phyloP scores from a whole-genome alignment of 2,888 invertebrate genomes.

The Trachelus tabidus region DNA sequence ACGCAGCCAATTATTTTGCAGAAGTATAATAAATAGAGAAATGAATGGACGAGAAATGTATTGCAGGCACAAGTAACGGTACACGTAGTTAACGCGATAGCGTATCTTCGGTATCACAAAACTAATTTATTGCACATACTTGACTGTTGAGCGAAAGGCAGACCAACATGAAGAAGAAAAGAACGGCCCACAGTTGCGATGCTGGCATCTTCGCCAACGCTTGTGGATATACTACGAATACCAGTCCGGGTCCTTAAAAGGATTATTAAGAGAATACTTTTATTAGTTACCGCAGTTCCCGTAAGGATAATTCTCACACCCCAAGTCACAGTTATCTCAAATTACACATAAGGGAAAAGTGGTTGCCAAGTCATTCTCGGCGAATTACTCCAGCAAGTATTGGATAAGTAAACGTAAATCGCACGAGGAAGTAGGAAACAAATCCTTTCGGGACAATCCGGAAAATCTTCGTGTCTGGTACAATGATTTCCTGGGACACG shows the following conservation, averaged over 20 bases:
- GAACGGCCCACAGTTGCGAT: conserved; percentile 88
- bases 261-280: neutral
- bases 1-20: neutral
- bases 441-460: neutral
- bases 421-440: neutral
- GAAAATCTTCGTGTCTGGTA: neutral
- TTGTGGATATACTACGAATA: conserved; percentile 93
- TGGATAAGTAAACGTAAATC: neutral
- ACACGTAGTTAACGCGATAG: neutral
- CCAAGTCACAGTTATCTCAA: neutral
- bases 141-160: conserved; percentile 90
- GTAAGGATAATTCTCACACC: neutral
- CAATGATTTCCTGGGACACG: neutral
- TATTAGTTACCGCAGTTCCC: neutral
- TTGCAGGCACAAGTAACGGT: neutral
- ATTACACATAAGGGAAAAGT: neutral
- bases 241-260: conserved; percentile 81
- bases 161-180: conserved; percentile 91
- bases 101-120: neutral
- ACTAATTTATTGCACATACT: conserved; percentile 67
- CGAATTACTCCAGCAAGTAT: neutral
- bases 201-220: conserved; percentile 94
- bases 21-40: neutral
- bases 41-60: neutral
- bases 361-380: neutral